Conservation (phyloP, 2,888 invertebrate species). For the Macrosiphum euphorbiae region DNA sequence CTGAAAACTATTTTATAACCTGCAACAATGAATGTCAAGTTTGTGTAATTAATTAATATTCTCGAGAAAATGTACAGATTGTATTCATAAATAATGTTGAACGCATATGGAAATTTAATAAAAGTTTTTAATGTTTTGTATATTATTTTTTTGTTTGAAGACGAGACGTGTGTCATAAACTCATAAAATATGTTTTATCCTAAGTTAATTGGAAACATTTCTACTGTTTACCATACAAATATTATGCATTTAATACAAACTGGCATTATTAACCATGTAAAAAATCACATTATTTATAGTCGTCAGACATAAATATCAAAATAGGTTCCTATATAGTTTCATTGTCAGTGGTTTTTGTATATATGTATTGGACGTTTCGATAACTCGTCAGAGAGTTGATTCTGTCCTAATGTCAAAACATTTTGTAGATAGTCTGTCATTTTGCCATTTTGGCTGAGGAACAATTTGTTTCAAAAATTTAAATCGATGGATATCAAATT, state of each 20-base stretch:
- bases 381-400: neutral
- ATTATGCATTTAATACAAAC: neutral
- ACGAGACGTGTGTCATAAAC: neutral
- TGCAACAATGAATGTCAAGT: neutral
- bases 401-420: neutral
- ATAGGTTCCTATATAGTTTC: slow-evolving; percentile 3
- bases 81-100: neutral
- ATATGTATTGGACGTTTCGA: neutral
- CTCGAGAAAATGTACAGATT: neutral
- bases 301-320: neutral
- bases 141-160: neutral
- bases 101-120: neutral
- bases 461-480: neutral
- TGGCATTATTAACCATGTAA: neutral
- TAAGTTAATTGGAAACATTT: neutral
- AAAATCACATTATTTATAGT: neutral
- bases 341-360: neutral
- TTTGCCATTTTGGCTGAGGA: neutral
- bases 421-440: neutral
- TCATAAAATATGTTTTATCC: neutral
- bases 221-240: neutral
- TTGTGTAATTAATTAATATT: neutral
- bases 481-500: neutral
- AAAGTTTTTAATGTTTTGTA: neutral
- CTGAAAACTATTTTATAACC: neutral